phyloP scores from a whole-genome alignment of 2,113 vertebrate genomes.

The Erinaceus europaeus region DNA sequence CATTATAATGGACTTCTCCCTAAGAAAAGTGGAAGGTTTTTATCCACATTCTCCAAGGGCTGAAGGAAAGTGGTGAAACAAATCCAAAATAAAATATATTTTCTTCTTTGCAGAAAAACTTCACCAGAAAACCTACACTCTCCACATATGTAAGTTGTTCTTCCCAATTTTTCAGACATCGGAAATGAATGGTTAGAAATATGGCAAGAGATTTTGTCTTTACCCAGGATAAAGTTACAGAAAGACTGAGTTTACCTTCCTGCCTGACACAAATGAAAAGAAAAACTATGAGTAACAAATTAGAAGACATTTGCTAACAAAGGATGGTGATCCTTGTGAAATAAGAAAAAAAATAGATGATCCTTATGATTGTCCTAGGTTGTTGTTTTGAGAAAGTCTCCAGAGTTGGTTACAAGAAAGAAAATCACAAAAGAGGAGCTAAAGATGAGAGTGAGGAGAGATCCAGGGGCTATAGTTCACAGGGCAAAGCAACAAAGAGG shows the following conservation, averaged over 20 bases:
- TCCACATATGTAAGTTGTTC: neutral
- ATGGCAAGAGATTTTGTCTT: neutral
- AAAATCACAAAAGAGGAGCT: neutral
- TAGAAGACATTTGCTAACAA: neutral
- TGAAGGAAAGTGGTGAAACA: neutral
- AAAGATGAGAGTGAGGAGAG: neutral
- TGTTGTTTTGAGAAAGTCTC: neutral
- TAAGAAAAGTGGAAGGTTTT: neutral
- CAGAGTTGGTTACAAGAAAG: neutral
- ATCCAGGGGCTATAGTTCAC: neutral
- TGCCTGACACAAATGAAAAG: constrained; percentile 12
- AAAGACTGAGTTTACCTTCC: neutral
- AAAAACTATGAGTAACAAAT: neutral
- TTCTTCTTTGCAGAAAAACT: neutral
- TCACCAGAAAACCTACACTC: neutral
- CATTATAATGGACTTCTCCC: neutral
- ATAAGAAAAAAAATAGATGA: neutral
- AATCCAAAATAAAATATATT: neutral
- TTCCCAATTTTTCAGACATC: neutral
- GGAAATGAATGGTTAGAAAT: neutral
- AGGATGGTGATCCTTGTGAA: neutral
- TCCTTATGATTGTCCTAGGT: neutral
- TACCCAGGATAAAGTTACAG: neutral
- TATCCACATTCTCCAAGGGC: neutral
- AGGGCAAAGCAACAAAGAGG: neutral